These are phyloP conservation scores for Montipora cactus DNA, from an alignment of 64 coral and sea anemone species.

Conservation along the genomic window DNA sequence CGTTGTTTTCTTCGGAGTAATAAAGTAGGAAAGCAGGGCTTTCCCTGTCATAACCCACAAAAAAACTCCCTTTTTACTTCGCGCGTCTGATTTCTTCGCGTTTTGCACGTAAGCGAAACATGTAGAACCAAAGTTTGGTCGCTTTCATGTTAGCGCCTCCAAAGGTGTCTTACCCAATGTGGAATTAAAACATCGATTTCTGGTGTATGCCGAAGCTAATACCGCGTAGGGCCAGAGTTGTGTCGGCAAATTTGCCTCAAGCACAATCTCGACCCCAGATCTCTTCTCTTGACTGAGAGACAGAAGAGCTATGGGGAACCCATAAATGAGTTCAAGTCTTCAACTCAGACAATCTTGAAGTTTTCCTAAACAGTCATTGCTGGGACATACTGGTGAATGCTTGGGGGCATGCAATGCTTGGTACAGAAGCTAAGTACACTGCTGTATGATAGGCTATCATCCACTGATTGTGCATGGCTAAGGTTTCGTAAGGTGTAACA, in stretches of 20 bases:
- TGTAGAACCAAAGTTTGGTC: slow-evolving; percentile 43
- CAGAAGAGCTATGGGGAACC: no score
- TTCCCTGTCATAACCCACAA: slow-evolving; percentile 57
- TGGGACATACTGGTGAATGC: no score
- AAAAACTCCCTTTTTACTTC: slow-evolving; percentile 32
- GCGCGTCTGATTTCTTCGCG: slow-evolving; percentile 17
- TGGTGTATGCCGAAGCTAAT: slow-evolving; percentile 34
- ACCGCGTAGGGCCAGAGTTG: slow-evolving; percentile 39
- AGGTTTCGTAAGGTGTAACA: no score
- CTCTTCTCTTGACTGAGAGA: no score
- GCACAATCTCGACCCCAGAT: no score
- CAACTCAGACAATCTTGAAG: no score
- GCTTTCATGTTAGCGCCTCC: slow-evolving; percentile 36
- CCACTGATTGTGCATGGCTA: no score
- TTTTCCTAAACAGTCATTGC: no score
- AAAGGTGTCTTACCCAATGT: not conserved
- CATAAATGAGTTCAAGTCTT: no score
- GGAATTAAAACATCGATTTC: not conserved
- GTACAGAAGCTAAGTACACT: no score
- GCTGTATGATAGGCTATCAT: no score
- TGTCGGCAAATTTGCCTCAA: slow-evolving; percentile 39
- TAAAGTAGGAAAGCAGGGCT: slow-evolving; percentile 73
- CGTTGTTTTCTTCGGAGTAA: slow-evolving; percentile 47
- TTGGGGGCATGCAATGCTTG: no score
- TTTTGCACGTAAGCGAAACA: slow-evolving; percentile 56